These are phyloP conservation scores for Columba guinea DNA, from an alignment of 2,797 vertebrate genomes.

Conservation along the genomic window DNA sequence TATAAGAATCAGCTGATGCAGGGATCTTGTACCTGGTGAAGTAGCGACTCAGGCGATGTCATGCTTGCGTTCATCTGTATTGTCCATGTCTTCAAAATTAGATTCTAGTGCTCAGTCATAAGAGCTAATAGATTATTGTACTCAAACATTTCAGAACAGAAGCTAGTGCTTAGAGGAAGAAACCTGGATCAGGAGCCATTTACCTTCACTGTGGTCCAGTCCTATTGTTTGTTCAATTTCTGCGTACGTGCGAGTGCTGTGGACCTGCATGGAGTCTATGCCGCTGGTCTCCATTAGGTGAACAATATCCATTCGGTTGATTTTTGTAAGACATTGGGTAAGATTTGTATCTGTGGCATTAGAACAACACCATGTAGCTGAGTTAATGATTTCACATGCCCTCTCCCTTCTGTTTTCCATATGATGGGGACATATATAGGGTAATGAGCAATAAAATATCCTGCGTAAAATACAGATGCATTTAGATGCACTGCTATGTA, in stretches of 20 bases:
- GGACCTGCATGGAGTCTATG: conserved; percentile 79
- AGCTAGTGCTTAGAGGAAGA: not conserved
- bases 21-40: not conserved
- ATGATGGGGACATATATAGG: not conserved
- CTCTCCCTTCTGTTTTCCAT: not conserved
- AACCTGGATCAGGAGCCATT: not conserved
- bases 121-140: not conserved
- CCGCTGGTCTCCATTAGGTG: conserved; percentile 91
- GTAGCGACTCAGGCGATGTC: fast-evolving
- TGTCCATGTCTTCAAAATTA: not conserved
- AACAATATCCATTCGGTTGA: conserved; percentile 98
- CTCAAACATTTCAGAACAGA: too few species aligned
- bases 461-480: not conserved
- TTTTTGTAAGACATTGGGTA: conserved; percentile 90
- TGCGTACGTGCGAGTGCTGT: conserved; percentile 82
- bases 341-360: conserved; percentile 82
- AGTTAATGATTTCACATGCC: not conserved
- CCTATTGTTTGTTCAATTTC: conserved; percentile 91
- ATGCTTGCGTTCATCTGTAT: fast-evolving
- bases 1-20: not conserved
- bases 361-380: not conserved
- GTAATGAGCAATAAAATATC: not conserved
- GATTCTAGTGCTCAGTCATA: not conserved
- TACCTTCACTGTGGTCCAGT: conserved; percentile 94
- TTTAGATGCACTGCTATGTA: not conserved